Conservation (phyloP, 2,113 vertebrate species). For the Barnardius zonarius region DNA sequence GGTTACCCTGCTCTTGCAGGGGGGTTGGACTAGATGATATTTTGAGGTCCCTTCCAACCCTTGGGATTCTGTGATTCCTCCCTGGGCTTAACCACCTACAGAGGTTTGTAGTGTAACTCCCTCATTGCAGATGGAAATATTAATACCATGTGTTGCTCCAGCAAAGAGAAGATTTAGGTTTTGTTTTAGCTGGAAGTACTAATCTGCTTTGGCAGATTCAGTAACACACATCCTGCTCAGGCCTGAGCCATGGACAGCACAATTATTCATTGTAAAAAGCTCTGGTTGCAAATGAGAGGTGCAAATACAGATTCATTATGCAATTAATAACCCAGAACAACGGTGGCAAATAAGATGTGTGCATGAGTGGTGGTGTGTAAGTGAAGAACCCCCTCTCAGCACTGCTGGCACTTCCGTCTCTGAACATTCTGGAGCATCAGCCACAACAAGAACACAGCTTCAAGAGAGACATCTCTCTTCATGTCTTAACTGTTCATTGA, state of each 20-base stretch:
- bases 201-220: neutral
- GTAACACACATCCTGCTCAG: neutral
- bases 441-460: neutral
- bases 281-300: neutral
- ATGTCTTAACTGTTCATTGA: neutral
- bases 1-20: too few relatives aligned
- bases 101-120: neutral
- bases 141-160: neutral
- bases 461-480: neutral
- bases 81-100: neutral
- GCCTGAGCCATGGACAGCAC: neutral
- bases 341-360: neutral
- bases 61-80: too few relatives aligned
- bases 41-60: too few relatives aligned
- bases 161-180: neutral
- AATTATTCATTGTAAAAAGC: neutral
- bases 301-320: neutral
- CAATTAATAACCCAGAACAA: neutral
- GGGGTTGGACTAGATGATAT: too few relatives aligned
- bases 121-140: neutral
- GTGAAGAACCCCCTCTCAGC: neutral
- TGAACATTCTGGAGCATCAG: neutral
- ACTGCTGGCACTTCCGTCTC: neutral
- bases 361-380: accelerated
- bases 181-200: neutral